phyloP scores from a whole-genome alignment of 2,888 invertebrate species.

The Helobdella robusta region DNA sequence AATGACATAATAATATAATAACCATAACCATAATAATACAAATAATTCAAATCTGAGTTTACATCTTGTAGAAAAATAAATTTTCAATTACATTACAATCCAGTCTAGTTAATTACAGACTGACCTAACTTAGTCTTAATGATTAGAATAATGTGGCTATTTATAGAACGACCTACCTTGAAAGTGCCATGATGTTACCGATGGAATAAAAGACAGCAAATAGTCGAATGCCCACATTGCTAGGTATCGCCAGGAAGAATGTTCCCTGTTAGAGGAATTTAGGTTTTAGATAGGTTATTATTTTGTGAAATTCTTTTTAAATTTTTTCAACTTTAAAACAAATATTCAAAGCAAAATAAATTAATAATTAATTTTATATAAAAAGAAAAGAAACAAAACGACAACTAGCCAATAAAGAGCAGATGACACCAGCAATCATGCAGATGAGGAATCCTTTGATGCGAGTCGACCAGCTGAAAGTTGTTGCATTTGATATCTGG shows the following conservation, averaged over 20 bases:
- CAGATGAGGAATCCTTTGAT: slow-evolving; percentile 73
- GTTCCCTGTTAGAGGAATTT: slow-evolving; percentile 39
- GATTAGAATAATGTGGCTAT: neutral
- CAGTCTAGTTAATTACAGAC: neutral
- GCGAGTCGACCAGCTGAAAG: slow-evolving; percentile 72
- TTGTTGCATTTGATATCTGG: slow-evolving; percentile 64
- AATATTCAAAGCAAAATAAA: neutral
- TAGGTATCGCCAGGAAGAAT: slow-evolving; percentile 40
- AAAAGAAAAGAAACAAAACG: neutral
- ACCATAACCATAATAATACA: too few species aligned
- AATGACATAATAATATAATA: too few species aligned
- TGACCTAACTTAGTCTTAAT: too few species aligned
- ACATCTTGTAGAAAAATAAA: too few species aligned
- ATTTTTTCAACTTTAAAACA: slow-evolving; percentile 16
- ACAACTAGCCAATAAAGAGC: slow-evolving; percentile 63
- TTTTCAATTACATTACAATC: too few species aligned
- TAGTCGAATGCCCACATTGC: slow-evolving; percentile 51
- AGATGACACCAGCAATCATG: slow-evolving; percentile 66
- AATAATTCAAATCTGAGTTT: too few species aligned
- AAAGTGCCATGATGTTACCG: slow-evolving; percentile 56
- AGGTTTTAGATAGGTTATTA: neutral
- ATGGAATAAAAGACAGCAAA: slow-evolving; percentile 75
- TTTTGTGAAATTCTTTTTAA: neutral
- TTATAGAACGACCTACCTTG: slow-evolving; percentile 18
- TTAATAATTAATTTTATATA: neutral